A percentile compares a stretch with the other conserved stretches of the same genome.
Evolutionary conservation across 2,888 invertebrate species (phyloP).

Genomic region (Amorpha juglandis): DNA sequence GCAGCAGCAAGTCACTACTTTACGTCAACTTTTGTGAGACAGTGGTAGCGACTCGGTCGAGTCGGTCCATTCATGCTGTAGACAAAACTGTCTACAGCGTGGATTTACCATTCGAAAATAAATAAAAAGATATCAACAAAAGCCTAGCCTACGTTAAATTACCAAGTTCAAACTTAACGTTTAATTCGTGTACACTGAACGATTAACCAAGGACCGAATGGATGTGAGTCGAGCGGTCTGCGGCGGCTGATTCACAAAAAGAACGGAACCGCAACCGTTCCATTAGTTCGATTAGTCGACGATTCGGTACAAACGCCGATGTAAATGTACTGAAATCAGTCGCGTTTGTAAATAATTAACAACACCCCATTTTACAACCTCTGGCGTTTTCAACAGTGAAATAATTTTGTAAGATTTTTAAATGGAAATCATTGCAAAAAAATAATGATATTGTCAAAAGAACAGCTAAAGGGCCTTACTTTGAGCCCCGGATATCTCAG

Average conservation of each 20-base stretch:
- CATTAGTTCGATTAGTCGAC: slow-evolving; percentile 15
- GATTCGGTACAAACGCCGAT: not conserved
- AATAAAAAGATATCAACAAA: no score
- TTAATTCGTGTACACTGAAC: not conserved
- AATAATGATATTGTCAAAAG: not conserved
- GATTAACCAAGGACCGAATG: not conserved
- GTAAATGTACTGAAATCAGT: not conserved
- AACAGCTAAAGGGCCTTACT: no score
- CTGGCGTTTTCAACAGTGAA: not conserved
- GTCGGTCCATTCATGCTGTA: no score
- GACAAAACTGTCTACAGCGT: no score
- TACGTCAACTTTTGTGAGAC: no score
- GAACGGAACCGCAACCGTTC: slow-evolving; percentile 5
- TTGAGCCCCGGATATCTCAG: no score
- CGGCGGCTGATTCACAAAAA: slow-evolving; percentile 13
- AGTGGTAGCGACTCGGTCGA: no score
- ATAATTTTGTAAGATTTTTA: not conserved
- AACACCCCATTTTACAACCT: not conserved
- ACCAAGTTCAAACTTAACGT: not conserved
- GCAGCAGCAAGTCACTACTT: no score
- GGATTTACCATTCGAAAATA: no score
- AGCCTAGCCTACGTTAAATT: not conserved
- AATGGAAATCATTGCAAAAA: not conserved
- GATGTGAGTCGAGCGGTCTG: not conserved
- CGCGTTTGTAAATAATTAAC: not conserved